Base-by-base conservation (phyloP, 2,113 vertebrate species). In the Pluvialis apricaria region DNA sequence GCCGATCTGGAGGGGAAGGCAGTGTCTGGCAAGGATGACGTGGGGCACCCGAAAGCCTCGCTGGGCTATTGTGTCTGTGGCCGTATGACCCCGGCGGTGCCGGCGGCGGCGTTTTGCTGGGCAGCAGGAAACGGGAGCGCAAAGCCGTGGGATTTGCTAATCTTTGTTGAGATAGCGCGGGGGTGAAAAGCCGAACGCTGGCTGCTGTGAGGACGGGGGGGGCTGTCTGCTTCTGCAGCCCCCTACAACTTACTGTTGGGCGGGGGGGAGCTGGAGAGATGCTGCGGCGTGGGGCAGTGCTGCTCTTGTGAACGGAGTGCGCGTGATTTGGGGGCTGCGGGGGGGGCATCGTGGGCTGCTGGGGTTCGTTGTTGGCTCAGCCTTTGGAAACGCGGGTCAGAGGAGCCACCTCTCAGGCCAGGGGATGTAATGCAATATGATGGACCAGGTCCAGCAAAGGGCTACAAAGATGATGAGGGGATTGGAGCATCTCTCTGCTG, bases 71-170 rank as follows among this genome's bases (percentile, higher is more conserved):
- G 92, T 84, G 85, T 52, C 78, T 26, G 77, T 45, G 85, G 15
- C 88, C 34, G 2, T 5, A 0, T 80, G 84, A 89, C 60, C 73
- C 80, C 29, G 2, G 42, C 22, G 11, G 61, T 5, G 80, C 34
- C 1, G 28, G 16, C 10, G 15, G 51, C 3, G 6, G 28, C 11
- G 2, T 34, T 92, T 82, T 5, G 19, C 68, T 58, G 1, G 0
- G 49, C 57, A 34, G 89, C 69, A 55, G 92, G 78, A 68, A 55
- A 17, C 2, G 2, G 40, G 38, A 87, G 18, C 3, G 5, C 42
- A 31, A 7, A 91, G 82, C 68, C 10, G 0, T 2, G n/a, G 66
- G 51, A 10, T 87, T 68, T 40, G 65, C 52, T 75, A 34, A 86
- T 61, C 82, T 45, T n/a, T 15, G 82, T 4, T 54, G 57, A 45